These are phyloP conservation scores for Amaurobius ferox DNA, from an alignment of 2,888 invertebrate genomes.

Conservation along the genomic window DNA sequence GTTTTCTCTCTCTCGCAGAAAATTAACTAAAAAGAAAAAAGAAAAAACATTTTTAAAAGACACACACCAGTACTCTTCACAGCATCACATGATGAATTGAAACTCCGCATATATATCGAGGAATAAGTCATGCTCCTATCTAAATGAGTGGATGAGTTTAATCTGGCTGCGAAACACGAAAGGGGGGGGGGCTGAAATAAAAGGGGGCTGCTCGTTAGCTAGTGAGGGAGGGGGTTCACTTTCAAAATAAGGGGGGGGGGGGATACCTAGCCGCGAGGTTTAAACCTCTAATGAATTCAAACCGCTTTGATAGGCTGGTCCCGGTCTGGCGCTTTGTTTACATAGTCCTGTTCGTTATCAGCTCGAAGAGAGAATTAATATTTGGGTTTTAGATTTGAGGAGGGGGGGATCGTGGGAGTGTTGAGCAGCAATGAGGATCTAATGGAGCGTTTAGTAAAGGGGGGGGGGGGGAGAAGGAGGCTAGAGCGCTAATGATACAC, in stretches of 20 bases:
- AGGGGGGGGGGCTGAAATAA: slow-evolving; percentile 1
- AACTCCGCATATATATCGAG: slow-evolving; percentile 23
- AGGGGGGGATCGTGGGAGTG: slow-evolving; percentile 10
- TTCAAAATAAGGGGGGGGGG: slow-evolving; percentile 12
- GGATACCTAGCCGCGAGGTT: slow-evolving; percentile 10
- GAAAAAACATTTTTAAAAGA: not conserved
- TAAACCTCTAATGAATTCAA: slow-evolving; percentile 65
- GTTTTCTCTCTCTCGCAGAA: not conserved
- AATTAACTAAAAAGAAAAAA: not conserved
- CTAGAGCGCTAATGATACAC: slow-evolving; percentile 47
- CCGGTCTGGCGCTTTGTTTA: slow-evolving; percentile 55
- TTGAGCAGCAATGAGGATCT: slow-evolving; percentile 38
- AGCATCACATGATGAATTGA: not conserved
- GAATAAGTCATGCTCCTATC: slow-evolving; percentile 48
- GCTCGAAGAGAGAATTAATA: slow-evolving; percentile 58
- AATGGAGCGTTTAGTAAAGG: slow-evolving; percentile 52
- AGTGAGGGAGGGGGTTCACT: slow-evolving; percentile 20
- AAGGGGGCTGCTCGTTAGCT: slow-evolving; percentile 34
- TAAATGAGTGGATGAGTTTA: slow-evolving; percentile 66
- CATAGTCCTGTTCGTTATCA: slow-evolving; percentile 51
- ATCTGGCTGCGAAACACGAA: slow-evolving; percentile 21
- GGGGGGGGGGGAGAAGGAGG: slow-evolving; percentile 1
- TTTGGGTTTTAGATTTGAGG: slow-evolving; percentile 67
- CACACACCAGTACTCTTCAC: not conserved
- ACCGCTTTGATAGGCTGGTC: slow-evolving; percentile 52